A percentile compares a stretch with the other conserved stretches of the same genome.
phyloP scores from a whole-genome alignment of 2,888 invertebrate genomes.

The Steinernema carpocapsae region DNA sequence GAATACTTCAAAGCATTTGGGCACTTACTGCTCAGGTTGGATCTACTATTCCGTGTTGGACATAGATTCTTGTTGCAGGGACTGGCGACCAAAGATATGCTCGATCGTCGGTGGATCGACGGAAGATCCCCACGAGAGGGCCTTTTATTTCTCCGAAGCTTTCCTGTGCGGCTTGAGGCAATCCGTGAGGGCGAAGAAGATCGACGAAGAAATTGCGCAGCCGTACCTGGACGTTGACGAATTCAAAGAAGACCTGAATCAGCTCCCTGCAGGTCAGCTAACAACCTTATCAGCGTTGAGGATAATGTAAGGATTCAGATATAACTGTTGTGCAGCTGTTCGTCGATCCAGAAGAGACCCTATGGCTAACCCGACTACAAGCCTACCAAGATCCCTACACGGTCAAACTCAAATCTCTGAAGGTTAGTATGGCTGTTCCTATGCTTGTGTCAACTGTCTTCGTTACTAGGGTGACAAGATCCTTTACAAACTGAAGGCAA shows the following conservation, averaged over 20 bases:
- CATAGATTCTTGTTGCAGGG: too few species aligned
- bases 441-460: too few species aligned
- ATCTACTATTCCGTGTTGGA: too few species aligned
- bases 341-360: background rate
- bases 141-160: background rate
- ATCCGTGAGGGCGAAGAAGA: background rate
- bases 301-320: too few species aligned
- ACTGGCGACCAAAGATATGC: background rate
- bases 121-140: background rate
- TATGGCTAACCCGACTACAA: background rate
- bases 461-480: too few species aligned
- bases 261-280: background rate
- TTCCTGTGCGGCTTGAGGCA: background rate
- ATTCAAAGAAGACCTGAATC: background rate
- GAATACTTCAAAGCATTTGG: too few species aligned
- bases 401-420: too few species aligned
- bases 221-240: background rate
- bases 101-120: background rate
- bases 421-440: too few species aligned
- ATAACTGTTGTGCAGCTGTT: slow-evolving; percentile 7
- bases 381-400: background rate
- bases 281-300: too few species aligned
- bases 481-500: too few species aligned
- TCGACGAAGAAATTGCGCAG: background rate
- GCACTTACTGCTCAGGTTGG: too few species aligned